Evolutionary conservation across 2,888 invertebrate species (phyloP).

Genomic region (Melanostoma mellinum): DNA sequence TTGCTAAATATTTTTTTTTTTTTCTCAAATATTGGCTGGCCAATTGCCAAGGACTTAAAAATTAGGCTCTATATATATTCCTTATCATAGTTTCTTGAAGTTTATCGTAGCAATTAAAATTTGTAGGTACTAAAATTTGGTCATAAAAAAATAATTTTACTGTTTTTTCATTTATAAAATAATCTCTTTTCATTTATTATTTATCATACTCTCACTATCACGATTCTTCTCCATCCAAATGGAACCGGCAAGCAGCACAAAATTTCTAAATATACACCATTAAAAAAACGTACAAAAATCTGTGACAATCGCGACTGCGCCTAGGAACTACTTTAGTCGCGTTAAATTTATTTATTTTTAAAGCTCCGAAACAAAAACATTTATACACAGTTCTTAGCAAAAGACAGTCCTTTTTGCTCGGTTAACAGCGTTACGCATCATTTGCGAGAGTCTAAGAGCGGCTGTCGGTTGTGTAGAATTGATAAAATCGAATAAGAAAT

Average conservation of each 20-base stretch:
- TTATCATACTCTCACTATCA: background rate
- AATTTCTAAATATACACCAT: conserved; percentile 52
- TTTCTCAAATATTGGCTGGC: no score
- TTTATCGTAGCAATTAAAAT: no score
- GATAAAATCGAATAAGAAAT: conserved; percentile 6
- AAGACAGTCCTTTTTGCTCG: conserved; percentile 26
- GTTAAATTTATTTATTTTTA: conserved; percentile 65
- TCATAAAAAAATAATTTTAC: no score
- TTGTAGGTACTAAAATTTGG: no score
- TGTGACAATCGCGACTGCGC: conserved; percentile 67
- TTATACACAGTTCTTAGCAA: conserved; percentile 46
- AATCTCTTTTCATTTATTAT: no score
- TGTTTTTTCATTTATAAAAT: no score
- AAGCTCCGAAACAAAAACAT: conserved; percentile 26
- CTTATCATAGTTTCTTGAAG: no score
- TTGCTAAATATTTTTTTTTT: no score
- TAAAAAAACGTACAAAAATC: conserved; percentile 11
- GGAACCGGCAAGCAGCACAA: conserved; percentile 26
- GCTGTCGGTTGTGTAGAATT: conserved; percentile 29
- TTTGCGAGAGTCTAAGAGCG: conserved; percentile 39
- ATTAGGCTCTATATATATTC: no score
- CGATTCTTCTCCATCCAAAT: conserved; percentile 24
- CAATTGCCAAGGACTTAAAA: no score
- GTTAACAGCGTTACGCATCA: conserved; percentile 58
- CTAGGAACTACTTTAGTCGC: conserved; percentile 44